A percentile compares a stretch with the other conserved stretches of the same genome.
phyloP scores from a whole-genome alignment of 2,888 invertebrate species.

The Ypsolopha scabrella region DNA sequence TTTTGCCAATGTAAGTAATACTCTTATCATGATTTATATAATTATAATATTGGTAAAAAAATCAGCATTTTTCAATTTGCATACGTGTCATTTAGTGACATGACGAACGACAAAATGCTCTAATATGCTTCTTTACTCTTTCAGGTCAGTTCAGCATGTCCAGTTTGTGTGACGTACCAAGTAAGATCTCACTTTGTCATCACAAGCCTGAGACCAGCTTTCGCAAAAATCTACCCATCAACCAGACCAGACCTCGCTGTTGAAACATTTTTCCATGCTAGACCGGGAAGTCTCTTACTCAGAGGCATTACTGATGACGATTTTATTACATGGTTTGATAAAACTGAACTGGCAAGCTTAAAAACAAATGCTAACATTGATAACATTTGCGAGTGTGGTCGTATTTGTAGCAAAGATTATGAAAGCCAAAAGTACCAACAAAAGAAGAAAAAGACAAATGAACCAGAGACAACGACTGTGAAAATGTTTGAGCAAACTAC shows the following conservation, averaged over 20 bases:
- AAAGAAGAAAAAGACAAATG: background rate
- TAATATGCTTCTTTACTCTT: background rate
- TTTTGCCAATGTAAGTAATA: slow-evolving; percentile 70
- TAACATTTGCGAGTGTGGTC: slow-evolving; percentile 66
- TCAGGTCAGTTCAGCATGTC: slow-evolving; percentile 70
- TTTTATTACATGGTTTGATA: slow-evolving; percentile 76
- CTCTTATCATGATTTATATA: background rate
- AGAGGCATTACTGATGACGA: slow-evolving; percentile 75
- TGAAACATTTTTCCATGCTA: slow-evolving; percentile 74
- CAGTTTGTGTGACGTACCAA: slow-evolving; percentile 73
- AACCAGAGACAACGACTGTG: slow-evolving; percentile 3
- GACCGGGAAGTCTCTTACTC: slow-evolving; percentile 69
- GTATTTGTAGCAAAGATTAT: slow-evolving; percentile 57
- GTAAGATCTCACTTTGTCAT: slow-evolving; percentile 71
- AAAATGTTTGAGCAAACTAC: slow-evolving; percentile 5
- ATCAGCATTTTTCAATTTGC: background rate
- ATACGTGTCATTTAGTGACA: no score
- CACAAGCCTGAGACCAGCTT: slow-evolving; percentile 72
- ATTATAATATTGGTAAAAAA: background rate
- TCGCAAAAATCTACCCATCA: slow-evolving; percentile 73
- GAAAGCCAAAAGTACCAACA: slow-evolving; percentile 9
- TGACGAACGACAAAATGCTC: no score
- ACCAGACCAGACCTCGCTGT: slow-evolving; percentile 73
- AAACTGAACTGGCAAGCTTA: slow-evolving; percentile 61
- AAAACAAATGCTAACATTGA: slow-evolving; percentile 56